These are phyloP conservation scores for Corydoras maculifer DNA, from an alignment of 2,113 vertebrate genomes.

Conservation along the genomic window DNA sequence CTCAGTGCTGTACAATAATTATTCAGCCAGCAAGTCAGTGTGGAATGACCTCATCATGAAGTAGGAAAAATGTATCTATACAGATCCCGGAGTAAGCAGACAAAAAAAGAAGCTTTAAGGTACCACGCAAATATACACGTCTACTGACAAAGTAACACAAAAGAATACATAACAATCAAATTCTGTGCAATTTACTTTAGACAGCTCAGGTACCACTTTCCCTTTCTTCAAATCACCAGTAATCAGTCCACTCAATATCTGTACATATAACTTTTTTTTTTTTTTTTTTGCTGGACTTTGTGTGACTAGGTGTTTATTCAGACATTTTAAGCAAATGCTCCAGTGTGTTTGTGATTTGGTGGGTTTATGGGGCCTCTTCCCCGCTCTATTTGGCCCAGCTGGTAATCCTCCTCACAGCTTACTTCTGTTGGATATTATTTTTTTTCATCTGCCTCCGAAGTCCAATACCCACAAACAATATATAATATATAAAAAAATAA, in stretches of 20 bases:
- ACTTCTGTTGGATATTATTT: conserved; percentile 34
- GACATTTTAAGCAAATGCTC: conserved; percentile 56
- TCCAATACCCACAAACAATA: conserved; percentile 50
- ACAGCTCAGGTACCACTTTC: conserved; percentile 21
- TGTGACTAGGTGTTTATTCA: conserved; percentile 55
- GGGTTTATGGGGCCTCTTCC: conserved; percentile 45
- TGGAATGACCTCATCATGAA: conserved; percentile 33
- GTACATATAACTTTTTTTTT: conserved; percentile 28
- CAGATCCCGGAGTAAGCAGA: conserved; percentile 10
- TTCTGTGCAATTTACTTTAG: conserved; percentile 34
- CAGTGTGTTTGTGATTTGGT: conserved; percentile 48
- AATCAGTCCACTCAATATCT: conserved; percentile 31
- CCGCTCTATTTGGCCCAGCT: conserved; percentile 18
- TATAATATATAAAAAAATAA: conserved; percentile 74
- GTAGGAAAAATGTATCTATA: conserved; percentile 25
- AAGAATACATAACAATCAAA: conserved; percentile 30
- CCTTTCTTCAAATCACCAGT: conserved; percentile 30
- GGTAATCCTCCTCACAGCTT: conserved; percentile 54
- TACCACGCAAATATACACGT: conserved; percentile 16
- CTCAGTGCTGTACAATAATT: conserved; percentile 9
- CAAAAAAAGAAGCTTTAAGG: background rate
- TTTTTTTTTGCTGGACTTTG: conserved; percentile 36
- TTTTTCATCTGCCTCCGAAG: conserved; percentile 35
- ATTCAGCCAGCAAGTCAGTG: background rate
- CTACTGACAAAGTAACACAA: conserved; percentile 38